phyloP scores from a whole-genome alignment of 2,113 vertebrate species.

The Tragulus kanchil region DNA sequence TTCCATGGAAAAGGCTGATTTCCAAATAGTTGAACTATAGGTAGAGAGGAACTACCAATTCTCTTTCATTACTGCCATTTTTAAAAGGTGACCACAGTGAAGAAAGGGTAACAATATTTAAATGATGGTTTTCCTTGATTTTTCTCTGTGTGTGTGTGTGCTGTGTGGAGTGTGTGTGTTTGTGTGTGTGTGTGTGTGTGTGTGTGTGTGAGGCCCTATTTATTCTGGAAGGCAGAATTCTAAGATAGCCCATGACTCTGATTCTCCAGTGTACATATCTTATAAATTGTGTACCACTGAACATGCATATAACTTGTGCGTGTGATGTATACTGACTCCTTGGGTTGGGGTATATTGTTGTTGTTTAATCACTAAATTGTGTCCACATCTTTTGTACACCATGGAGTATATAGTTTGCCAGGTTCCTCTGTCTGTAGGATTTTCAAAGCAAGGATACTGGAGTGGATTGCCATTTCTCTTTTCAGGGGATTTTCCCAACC shows the following conservation, averaged over 20 bases:
- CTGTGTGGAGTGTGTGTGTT: too few relatives aligned
- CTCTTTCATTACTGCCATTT: not conserved
- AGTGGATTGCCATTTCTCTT: not conserved
- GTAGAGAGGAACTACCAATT: too few relatives aligned
- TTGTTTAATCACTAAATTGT: not conserved
- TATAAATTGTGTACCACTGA: not conserved
- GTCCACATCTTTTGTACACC: not conserved
- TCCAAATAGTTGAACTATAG: not conserved
- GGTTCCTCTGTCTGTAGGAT: not conserved
- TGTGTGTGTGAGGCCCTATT: not conserved
- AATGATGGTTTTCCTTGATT: not conserved
- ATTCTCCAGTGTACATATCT: rapidly evolving
- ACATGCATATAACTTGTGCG: not conserved
- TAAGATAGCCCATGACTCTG: not conserved
- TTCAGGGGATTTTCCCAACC: not conserved
- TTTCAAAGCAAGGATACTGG: not conserved
- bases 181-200: not conserved
- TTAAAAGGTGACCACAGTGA: not conserved
- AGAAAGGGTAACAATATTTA: not conserved
- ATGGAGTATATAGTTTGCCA: not conserved
- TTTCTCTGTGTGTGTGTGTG: too few relatives aligned
- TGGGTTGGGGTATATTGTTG: not conserved
- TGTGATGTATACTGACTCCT: not conserved
- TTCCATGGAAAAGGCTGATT: not conserved
- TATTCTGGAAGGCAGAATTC: not conserved